phyloP scores from a whole-genome alignment of 2,797 vertebrate species.

The Darevskia mixta region DNA sequence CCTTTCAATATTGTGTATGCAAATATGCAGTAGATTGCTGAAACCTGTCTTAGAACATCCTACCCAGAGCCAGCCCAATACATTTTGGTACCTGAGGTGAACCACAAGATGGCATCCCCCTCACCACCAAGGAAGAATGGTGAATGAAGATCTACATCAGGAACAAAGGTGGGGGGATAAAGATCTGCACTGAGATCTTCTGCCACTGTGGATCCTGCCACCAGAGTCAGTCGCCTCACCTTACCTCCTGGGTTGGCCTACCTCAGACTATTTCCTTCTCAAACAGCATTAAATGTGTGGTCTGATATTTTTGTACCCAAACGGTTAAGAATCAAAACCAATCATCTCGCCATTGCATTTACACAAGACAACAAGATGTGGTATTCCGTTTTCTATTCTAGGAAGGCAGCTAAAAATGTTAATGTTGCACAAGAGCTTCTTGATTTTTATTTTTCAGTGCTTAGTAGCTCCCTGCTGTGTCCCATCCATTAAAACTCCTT shows the following conservation, averaged over 20 bases:
- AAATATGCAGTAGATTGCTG: slow-evolving; percentile 14
- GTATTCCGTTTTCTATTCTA: not conserved
- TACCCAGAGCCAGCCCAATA: too few relatives aligned
- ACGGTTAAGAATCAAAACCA: not conserved
- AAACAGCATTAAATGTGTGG: not conserved
- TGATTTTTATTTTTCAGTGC: not conserved
- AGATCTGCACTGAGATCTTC: too few relatives aligned
- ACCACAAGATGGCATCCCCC: too few relatives aligned
- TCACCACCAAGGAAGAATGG: too few relatives aligned
- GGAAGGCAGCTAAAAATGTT: not conserved
- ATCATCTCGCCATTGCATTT: not conserved
- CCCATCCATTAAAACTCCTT: not conserved
- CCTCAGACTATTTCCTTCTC: not conserved
- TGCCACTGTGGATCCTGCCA: too few relatives aligned
- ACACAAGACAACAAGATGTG: too few relatives aligned
- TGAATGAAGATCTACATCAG: too few relatives aligned
- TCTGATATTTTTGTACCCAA: not conserved
- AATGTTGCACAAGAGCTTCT: not conserved
- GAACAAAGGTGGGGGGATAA: too few relatives aligned
- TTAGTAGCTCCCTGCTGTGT: not conserved
- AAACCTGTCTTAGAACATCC: not conserved
- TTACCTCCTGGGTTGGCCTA: too few relatives aligned
- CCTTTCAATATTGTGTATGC: slow-evolving; percentile 31
- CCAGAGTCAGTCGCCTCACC: too few relatives aligned
- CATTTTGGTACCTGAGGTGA: too few relatives aligned